Evolutionary conservation across 2,113 vertebrate genomes (phyloP).

Genomic region (Lasiurus borealis): DNA sequence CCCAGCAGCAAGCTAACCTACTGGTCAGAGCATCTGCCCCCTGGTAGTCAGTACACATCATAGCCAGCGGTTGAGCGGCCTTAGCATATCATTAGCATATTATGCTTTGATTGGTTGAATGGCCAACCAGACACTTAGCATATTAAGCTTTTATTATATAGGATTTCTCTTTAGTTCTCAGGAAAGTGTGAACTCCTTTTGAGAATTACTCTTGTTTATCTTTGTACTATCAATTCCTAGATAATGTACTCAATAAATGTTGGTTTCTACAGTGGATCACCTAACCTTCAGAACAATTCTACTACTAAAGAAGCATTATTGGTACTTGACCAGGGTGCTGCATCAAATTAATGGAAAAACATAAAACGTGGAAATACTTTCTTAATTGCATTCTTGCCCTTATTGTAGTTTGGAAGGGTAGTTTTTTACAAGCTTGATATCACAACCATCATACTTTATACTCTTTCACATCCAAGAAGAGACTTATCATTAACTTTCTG

Average conservation of each 20-base stretch:
- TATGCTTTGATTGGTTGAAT: no score
- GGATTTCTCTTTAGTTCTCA: constrained; percentile 40
- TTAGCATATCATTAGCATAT: no score
- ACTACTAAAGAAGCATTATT: constrained; percentile 18
- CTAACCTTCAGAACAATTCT: constrained; percentile 43
- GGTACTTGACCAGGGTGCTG: constrained; percentile 44
- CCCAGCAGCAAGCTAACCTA: no score
- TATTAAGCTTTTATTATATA: no score
- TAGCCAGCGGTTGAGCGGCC: no score
- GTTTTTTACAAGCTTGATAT: constrained; percentile 50
- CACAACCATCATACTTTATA: constrained; percentile 27
- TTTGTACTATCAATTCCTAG: constrained; percentile 55
- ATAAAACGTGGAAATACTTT: constrained; percentile 23
- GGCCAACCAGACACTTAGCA: no score
- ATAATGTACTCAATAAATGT: constrained; percentile 36
- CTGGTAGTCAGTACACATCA: no score
- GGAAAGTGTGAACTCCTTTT: constrained; percentile 29
- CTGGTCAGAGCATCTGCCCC: no score
- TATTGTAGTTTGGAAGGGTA: constrained; percentile 16
- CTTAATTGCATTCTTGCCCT: constrained; percentile 15
- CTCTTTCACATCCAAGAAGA: constrained; percentile 42
- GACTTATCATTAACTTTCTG: neutral
- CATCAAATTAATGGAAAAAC: constrained; percentile 39
- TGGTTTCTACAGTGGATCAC: constrained; percentile 43
- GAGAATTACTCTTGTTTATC: constrained; percentile 55